phyloP scores from a whole-genome alignment of 2,888 invertebrate species.

The Sesamia inferens region DNA sequence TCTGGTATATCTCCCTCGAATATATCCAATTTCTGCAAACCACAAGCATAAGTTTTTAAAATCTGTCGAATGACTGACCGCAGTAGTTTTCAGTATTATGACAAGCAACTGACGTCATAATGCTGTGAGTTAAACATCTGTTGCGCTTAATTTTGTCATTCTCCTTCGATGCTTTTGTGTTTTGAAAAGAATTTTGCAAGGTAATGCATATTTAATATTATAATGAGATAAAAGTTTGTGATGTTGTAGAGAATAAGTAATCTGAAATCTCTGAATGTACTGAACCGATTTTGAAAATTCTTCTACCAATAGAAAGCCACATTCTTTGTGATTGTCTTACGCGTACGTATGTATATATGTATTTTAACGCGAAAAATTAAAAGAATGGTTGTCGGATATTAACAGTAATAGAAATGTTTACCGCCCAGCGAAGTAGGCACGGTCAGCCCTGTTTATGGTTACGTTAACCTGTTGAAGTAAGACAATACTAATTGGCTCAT shows the following conservation, averaged over 20 bases:
- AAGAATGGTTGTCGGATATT: too few relatives aligned
- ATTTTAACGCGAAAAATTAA: too few relatives aligned
- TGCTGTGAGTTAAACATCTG: constrained; percentile 30
- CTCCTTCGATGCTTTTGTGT: constrained; percentile 2
- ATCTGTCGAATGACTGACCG: constrained; percentile 30
- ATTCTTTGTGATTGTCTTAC: too few relatives aligned
- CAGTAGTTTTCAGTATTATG: constrained; percentile 30
- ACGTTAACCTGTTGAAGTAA: constrained; percentile 41
- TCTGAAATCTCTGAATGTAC: too few relatives aligned
- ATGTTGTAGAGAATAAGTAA: too few relatives aligned
- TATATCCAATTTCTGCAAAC: constrained; percentile 86
- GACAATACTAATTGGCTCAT: constrained; percentile 57
- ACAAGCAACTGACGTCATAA: constrained; percentile 30
- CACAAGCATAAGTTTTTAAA: constrained; percentile 38
- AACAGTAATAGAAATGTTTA: too few relatives aligned
- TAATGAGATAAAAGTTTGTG: too few relatives aligned
- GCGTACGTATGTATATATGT: too few relatives aligned
- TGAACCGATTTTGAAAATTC: too few relatives aligned
- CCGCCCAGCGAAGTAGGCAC: too few relatives aligned
- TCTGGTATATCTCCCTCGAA: constrained; percentile 89
- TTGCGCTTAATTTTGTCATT: constrained; percentile 19
- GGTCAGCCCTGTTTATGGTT: constrained; percentile 49
- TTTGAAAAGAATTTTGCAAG: constrained; percentile 14
- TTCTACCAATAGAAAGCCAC: too few relatives aligned
- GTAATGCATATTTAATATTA: not conserved